Evolutionary conservation across 2,888 invertebrate genomes (phyloP), one percentile per base, ranked within the genome.

Genomic region (Stenotaenia linearis): DNA sequence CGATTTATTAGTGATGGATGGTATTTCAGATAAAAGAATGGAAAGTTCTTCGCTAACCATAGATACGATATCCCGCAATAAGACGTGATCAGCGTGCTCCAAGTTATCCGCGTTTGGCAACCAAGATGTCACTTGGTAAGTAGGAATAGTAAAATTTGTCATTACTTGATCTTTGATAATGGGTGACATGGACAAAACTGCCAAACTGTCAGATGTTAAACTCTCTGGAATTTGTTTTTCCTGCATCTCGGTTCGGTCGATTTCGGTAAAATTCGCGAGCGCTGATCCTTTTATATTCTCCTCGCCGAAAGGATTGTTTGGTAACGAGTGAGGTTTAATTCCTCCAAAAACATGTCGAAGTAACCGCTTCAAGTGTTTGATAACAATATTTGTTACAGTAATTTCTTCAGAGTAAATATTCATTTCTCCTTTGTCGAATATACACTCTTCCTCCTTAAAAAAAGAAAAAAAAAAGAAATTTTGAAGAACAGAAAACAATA

Each of bases 401-500:
- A 87, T 85, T 80, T 89, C 90, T 85, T 91, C 91, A 69, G 89
- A 85, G 83, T 88, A 89, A 61, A 88, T 87, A 84, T 91, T 91
- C 80, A 88, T 86, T 83, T 91, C 91, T 81, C 90, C 90, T 83
- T 90, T 89, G 82, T 91, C 91, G 85, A 91, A 92, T 0, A 91
- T 89, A 83, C 90, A 87, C 76, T 88, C 88, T 88, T 90, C 87
- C 74, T 87, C 85, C 80, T n/a, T n/a, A n/a, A n/a, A n/a, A n/a
- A n/a, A n/a, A n/a, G n/a, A n/a, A n/a, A n/a, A n/a, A n/a, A n/a
- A n/a, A n/a, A n/a, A n/a, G n/a, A n/a, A n/a, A n/a, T n/a, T n/a
- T n/a, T n/a, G n/a, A n/a, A n/a, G n/a, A 35, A 25, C 21, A 23
- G 18, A 50, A 7, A 25, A 23, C 7, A 78, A 50, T 50, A 45